Evolutionary conservation across 1,140 invertebrate genomes (phyloP).

Genomic region (Drosophila busckii): DNA sequence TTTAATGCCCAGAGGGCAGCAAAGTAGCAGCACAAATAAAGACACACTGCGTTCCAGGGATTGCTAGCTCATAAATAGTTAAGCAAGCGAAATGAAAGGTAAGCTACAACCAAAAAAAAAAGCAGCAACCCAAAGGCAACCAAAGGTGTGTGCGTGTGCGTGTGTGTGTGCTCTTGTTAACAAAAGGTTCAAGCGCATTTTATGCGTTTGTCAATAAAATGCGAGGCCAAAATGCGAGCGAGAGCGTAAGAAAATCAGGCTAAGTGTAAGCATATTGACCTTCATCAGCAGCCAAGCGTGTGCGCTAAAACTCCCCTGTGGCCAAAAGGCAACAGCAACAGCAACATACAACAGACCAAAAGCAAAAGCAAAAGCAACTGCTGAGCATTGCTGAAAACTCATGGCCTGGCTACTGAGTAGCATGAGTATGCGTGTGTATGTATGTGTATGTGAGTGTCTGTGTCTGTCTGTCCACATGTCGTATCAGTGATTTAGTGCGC

Average conservation of each 20-base stretch:
- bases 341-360: background rate
- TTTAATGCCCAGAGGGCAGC: slow-evolving; percentile 72
- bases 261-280: slow-evolving; percentile 72
- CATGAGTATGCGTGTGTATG: slow-evolving; percentile 3
- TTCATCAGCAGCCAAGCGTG: slow-evolving; percentile 44
- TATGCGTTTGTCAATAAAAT: slow-evolving; percentile 73
- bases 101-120: slow-evolving; percentile 36
- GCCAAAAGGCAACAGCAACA: slow-evolving; percentile 11
- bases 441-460: slow-evolving; percentile 4
- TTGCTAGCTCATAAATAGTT: slow-evolving; percentile 77
- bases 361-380: slow-evolving; percentile 28
- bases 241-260: slow-evolving; percentile 65
- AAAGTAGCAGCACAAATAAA: slow-evolving; percentile 77
- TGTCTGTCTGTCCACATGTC: background rate
- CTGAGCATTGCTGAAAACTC: slow-evolving; percentile 19
- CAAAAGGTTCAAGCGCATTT: slow-evolving; percentile 72
- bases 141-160: too few species aligned
- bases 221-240: slow-evolving; percentile 25
- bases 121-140: slow-evolving; percentile 31
- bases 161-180: slow-evolving; percentile 46
- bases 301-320: slow-evolving; percentile 34
- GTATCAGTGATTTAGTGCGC: slow-evolving; percentile 49
- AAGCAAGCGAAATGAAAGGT: slow-evolving; percentile 69
- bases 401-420: background rate
- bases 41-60: slow-evolving; percentile 70